Evolutionary conservation across 2,113 vertebrate genomes (phyloP), one percentile per base, ranked within the genome.

Genomic region (Albula glossodonta): DNA sequence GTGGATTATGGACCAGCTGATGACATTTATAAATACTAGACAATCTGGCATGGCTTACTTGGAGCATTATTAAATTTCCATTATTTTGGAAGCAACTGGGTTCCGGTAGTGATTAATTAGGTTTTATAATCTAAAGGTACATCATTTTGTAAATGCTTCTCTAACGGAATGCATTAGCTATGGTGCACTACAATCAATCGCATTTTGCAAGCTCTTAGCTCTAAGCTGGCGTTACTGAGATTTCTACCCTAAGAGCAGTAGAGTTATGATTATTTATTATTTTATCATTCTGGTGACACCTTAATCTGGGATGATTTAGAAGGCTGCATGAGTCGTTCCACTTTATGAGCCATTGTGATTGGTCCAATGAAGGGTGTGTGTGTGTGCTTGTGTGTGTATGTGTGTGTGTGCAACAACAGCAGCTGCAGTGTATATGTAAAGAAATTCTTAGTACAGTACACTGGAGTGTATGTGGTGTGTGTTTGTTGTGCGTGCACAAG

Each of bases 21-120:
- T 92, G 92, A 94, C 93, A 92, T 94, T 94, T 94, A 93, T 91
- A 94, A 93, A 95, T 93, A 92, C 92, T 88, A 89, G 88, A 88
- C 94, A 94, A 94, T 95, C 90, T 91, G 82, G 86, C 25, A 56
- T 25, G 85, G 90, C 90, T 89, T 91, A 90, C 92, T 91, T 86
- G 83, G 89, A 41, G 53, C n/a, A 87, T 95, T 94, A 94, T 94
- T 94, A 95, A 93, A 93, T 93, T 91, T 90, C 90, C 91, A 93
- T 95, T 94, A 94, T 92, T 93, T 92, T 91, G 87, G 90, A 82
- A 85, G 90, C 90, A 90, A 91, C 88, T 85, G 84, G 86, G 87
- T 83, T 84, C 81, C 78, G 85, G 83, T 87, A 87, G 87, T 94
- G 94, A 95, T 94, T 93, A 94, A 95, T 95, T 92, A 90, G 90